A percentile compares a stretch with the other conserved stretches of the same genome.
These are phyloP conservation scores for Geophilus truncorum DNA, from an alignment of 2,888 invertebrate genomes.

Conservation along the genomic window DNA sequence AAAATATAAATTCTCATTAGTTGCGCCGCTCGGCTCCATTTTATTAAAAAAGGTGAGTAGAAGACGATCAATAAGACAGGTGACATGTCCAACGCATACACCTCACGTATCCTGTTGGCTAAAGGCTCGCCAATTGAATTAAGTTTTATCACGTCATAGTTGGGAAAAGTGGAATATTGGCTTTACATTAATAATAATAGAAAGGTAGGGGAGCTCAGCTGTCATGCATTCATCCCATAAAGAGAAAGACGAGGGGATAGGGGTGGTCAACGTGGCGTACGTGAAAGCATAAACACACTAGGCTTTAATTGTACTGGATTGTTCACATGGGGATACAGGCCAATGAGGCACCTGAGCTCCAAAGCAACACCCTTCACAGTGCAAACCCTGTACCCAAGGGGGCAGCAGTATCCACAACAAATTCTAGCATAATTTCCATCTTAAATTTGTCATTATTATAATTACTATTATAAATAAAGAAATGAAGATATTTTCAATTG, in stretches of 20 bases:
- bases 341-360: slow-evolving; percentile 33
- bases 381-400: background rate
- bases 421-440: background rate
- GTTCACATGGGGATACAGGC: slow-evolving; percentile 32
- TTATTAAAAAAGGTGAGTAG: background rate
- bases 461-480: background rate
- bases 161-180: slow-evolving; percentile 24
- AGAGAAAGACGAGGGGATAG: background rate
- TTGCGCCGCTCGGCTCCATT: background rate
- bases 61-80: background rate
- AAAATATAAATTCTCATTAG: background rate
- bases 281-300: slow-evolving; percentile 25
- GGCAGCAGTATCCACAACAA: slow-evolving; percentile 18
- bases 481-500: background rate
- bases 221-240: slow-evolving; percentile 3
- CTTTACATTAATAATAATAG: slow-evolving; percentile 31
- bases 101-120: slow-evolving; percentile 7
- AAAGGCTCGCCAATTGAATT: slow-evolving; percentile 31
- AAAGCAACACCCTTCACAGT: slow-evolving; percentile 10
- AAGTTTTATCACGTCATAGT: slow-evolving; percentile 34
- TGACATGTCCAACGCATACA: background rate
- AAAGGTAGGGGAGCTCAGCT: slow-evolving; percentile 28
- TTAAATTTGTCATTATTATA: background rate
- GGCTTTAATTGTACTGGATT: slow-evolving; percentile 33
- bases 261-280: slow-evolving; percentile 2